These are phyloP conservation scores for Drosophila flavopinicola DNA, from an alignment of 2,888 invertebrate genomes.

Conservation along the genomic window DNA sequence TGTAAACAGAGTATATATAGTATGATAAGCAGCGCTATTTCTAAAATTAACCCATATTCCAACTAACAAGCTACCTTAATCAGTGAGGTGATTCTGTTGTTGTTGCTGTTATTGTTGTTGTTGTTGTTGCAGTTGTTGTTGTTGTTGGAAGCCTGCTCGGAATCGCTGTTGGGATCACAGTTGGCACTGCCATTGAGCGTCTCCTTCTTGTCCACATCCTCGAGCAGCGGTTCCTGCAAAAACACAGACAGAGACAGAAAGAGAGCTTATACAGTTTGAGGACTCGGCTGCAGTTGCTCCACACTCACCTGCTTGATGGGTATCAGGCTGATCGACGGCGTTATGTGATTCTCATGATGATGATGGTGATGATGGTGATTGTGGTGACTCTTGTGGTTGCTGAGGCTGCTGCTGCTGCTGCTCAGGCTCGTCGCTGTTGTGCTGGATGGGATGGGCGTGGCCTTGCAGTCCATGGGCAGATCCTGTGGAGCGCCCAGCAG, in stretches of 20 bases:
- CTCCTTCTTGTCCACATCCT: slow-evolving; percentile 76
- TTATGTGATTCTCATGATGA: slow-evolving; percentile 86
- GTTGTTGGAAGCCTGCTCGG: slow-evolving; percentile 85
- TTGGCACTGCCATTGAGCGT: slow-evolving; percentile 65
- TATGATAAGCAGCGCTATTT: no score
- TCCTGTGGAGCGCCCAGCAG: slow-evolving; percentile 63
- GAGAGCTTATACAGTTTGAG: background rate
- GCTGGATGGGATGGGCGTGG: slow-evolving; percentile 79
- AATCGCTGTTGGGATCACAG: slow-evolving; percentile 72
- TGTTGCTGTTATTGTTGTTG: slow-evolving; percentile 48
- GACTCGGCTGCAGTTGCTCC: background rate
- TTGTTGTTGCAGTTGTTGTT: slow-evolving; percentile 33
- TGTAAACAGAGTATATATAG: no score
- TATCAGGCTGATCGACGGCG: slow-evolving; percentile 93
- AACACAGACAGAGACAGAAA: background rate
- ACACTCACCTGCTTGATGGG: slow-evolving; percentile 90
- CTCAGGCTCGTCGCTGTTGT: slow-evolving; percentile 47
- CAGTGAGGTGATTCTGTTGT: slow-evolving; percentile 89
- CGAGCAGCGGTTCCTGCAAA: slow-evolving; percentile 77
- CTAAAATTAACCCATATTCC: no score
- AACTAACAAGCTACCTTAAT: slow-evolving; percentile 87
- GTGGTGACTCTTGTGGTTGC: slow-evolving; percentile 67
- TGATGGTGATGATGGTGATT: slow-evolving; percentile 78
- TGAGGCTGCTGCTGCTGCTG: slow-evolving; percentile 64
- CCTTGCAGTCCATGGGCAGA: slow-evolving; percentile 81